These are phyloP conservation scores for Alosa sapidissima DNA, from an alignment of 2,797 vertebrate species.

Conservation along the genomic window DNA sequence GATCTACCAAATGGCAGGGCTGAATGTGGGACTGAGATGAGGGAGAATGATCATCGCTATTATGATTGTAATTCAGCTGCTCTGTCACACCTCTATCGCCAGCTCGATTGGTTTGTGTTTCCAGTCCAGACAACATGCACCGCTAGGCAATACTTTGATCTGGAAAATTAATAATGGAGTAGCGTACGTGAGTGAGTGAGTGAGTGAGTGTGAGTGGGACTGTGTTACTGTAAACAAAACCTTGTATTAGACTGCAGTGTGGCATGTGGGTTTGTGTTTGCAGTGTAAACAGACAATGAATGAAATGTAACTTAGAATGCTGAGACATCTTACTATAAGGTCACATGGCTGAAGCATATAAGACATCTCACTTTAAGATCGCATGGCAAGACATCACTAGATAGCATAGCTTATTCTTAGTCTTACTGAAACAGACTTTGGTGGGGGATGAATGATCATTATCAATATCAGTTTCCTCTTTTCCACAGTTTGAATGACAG, in stretches of 20 bases:
- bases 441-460: not conserved
- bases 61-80: slow-evolving; percentile 39
- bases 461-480: not conserved
- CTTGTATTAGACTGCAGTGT: not conserved
- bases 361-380: too few relatives aligned
- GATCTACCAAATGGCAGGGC: slow-evolving; percentile 38
- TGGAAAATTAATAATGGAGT: not conserved
- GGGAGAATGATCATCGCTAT: slow-evolving; percentile 44
- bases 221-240: not conserved
- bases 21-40: not conserved
- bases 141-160: slow-evolving; percentile 15
- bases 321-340: not conserved
- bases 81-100: slow-evolving; percentile 41
- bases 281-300: not conserved
- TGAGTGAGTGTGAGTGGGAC: not conserved
- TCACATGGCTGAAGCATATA: not conserved
- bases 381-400: too few relatives aligned
- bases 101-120: slow-evolving; percentile 30
- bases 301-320: not conserved
- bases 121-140: slow-evolving; percentile 3
- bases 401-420: too few relatives aligned
- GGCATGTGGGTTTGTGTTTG: not conserved
- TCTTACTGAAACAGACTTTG: not conserved
- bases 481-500: not conserved
- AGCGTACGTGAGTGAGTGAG: not conserved